A percentile compares a stretch with the other conserved stretches of the same genome.
Conservation (phyloP, 2,888 invertebrate genomes). For the Drosophila leonis region DNA sequence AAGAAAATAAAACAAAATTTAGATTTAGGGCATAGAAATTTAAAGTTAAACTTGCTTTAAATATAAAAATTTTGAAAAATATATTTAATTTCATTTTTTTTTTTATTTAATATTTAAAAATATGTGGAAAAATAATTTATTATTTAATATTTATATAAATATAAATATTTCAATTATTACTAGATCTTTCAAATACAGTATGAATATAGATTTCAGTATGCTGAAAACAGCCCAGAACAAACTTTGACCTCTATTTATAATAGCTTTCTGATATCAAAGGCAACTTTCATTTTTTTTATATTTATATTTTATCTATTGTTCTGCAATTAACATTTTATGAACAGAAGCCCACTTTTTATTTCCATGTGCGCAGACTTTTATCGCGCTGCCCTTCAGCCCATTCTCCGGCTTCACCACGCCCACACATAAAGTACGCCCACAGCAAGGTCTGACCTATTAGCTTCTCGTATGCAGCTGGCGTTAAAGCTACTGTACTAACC, state of each 20-base stretch:
- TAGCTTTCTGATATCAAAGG: neutral
- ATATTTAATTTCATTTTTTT: too few relatives aligned
- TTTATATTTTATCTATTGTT: neutral
- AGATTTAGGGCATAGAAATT: neutral
- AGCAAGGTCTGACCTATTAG: slow-evolving; percentile 29
- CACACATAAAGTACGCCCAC: neutral
- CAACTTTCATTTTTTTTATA: neutral
- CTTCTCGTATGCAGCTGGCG: slow-evolving; percentile 12
- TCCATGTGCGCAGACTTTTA: slow-evolving; percentile 28
- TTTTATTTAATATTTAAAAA: too few relatives aligned
- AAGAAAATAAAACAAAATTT: neutral
- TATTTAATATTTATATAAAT: too few relatives aligned
- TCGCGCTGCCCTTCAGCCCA: slow-evolving; percentile 3
- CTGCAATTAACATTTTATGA: slow-evolving; percentile 17
- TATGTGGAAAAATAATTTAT: too few relatives aligned
- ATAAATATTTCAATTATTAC: too few relatives aligned
- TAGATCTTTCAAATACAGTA: too few relatives aligned
- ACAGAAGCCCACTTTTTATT: slow-evolving; percentile 26
- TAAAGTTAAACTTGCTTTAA: neutral
- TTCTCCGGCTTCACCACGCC: neutral
- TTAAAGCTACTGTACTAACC: slow-evolving; percentile 12
- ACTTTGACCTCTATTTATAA: neutral
- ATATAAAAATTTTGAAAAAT: neutral
- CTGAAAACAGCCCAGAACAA: too few relatives aligned
- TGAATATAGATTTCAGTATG: neutral